Conservation (phyloP, 2,797 vertebrate genomes). For the Brotogeris chrysoptera region DNA sequence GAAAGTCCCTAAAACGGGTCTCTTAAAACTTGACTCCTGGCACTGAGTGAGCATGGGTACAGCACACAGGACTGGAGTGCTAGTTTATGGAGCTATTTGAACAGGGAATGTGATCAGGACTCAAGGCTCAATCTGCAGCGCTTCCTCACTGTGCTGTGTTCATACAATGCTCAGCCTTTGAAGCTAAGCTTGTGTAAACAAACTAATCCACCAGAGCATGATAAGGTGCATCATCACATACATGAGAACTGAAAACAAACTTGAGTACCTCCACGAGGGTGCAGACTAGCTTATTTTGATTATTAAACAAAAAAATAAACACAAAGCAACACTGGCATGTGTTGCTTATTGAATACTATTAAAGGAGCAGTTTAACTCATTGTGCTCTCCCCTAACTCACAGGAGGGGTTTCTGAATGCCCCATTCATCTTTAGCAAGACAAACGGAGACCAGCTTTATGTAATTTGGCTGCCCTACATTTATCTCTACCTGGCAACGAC, state of each 20-base stretch:
- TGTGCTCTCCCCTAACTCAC: neutral
- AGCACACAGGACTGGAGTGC: neutral
- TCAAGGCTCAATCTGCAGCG: neutral
- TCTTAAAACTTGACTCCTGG: neutral
- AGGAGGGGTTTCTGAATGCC: neutral
- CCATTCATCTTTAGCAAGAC: neutral
- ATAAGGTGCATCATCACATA: neutral
- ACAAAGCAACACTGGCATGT: neutral
- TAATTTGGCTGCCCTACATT: slow-evolving; percentile 12
- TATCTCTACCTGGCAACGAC: slow-evolving; percentile 26
- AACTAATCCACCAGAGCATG: neutral
- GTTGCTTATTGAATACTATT: neutral
- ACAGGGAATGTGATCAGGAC: neutral
- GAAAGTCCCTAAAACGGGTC: neutral
- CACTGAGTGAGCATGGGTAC: neutral
- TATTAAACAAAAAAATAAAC: neutral
- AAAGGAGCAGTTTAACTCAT: neutral
- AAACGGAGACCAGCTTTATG: neutral
- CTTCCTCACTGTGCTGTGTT: neutral
- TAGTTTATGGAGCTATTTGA: neutral
- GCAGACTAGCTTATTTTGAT: neutral
- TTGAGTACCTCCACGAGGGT: neutral
- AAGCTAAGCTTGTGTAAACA: neutral
- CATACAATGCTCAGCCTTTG: neutral
- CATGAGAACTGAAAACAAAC: neutral